Percentiles rank a stretch among this genome's conserved stretches.
Conservation (phyloP, 2,113 vertebrate species). For the Neotragus pygmaeus region DNA sequence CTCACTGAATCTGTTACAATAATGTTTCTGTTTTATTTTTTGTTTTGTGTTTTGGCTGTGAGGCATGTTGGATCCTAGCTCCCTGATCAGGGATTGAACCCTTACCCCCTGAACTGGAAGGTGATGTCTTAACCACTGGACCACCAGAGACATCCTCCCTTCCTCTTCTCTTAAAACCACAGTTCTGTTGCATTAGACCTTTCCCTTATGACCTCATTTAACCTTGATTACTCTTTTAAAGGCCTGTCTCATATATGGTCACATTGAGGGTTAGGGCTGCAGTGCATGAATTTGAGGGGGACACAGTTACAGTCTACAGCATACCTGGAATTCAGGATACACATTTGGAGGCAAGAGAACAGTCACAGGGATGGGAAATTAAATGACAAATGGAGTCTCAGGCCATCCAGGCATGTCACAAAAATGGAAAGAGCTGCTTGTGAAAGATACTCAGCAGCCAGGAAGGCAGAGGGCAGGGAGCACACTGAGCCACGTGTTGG, state of each 20-base stretch:
- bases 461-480: background rate
- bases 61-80: background rate
- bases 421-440: background rate
- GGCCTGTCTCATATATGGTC: background rate
- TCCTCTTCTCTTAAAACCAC: background rate
- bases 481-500: accelerated
- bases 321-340: background rate
- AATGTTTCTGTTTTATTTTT: background rate
- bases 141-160: background rate
- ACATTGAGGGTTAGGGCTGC: background rate
- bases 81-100: background rate
- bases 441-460: background rate
- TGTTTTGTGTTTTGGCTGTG: background rate
- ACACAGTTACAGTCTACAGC: background rate
- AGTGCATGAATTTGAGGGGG: accelerated
- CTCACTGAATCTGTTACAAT: background rate
- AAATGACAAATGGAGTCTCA: background rate
- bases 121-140: background rate
- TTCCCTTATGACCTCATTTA: background rate
- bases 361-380: background rate
- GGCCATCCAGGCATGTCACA: background rate
- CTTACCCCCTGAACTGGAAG: background rate
- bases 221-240: background rate
- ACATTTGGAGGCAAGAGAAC: background rate
- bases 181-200: background rate